Base-by-base conservation (phyloP, 37 sponge, comb jelly and placozoan genomes). In the Spongia lamella region DNA sequence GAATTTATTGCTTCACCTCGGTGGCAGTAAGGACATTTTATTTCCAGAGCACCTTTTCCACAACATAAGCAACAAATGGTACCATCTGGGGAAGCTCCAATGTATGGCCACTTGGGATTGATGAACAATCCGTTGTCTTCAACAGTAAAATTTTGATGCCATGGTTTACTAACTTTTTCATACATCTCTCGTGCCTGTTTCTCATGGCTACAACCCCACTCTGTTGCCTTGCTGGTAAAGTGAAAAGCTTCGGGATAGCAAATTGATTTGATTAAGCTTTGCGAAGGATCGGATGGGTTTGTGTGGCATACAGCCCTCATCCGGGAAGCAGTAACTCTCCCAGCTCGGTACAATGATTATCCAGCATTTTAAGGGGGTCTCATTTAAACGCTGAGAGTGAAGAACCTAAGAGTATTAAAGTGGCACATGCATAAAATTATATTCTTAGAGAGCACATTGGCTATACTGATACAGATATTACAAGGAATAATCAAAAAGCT, bases 291-390 rank as follows among this genome's bases (percentile, higher is more conserved):
- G 15, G 34, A 20, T 15, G 72, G 76, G 39, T 68, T 68, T 21
- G 74, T 84, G 32, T 37, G 26, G 38, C 76, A 78, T 53, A 64
- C 89, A 43, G 61, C 66, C 70, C 56, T 79, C 61, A 79, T 59
- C 13, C 43, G 20, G 17, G 87, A 90, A 20, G 86, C 87, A 38
- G 86, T 90, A 14, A 90, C 47, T 32, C 86, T 70, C 1, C 91
- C 91, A 20, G 79, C 53, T 21, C 86, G 57, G 54, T 76, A 35
- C n/a, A n/a, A n/a, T n/a, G n/a, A n/a, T n/a, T n/a, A n/a, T n/a
- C n/a, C n/a, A n/a, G n/a, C n/a, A n/a, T n/a, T n/a, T n/a, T n/a
- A n/a, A n/a, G n/a, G n/a, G n/a, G n/a, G n/a, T n/a, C n/a, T n/a
- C n/a, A n/a, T n/a, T n/a, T n/a, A n/a, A n/a, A n/a, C n/a, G n/a